Base-by-base conservation (phyloP, 2,797 vertebrate genomes). In the Chaunax sp. region DNA sequence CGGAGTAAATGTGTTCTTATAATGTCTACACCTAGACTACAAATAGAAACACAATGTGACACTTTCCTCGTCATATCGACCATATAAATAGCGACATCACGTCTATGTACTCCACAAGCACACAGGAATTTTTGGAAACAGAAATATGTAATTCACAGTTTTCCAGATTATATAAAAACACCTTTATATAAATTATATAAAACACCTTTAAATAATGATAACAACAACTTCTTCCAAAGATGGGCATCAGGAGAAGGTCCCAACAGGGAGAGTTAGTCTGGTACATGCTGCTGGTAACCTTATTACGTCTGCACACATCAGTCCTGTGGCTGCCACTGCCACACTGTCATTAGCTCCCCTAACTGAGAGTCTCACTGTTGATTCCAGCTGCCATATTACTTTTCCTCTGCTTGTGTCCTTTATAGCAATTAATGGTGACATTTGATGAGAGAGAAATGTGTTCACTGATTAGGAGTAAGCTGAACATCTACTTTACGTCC, bases 251-350 rank as follows among this genome's bases (percentile, higher is more conserved):
- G 60, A 72, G 65, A 57, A 69, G 50, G 75, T 89, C 90, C 88
- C 86, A 78, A 59, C 80, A 84, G 87, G 78, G 84, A 19, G 58
- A 28, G 82, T 69, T 61, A 68, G 83, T 89, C 69, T 81, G 71
- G 70, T 82, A 87, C 68, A 87, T 78, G 83, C 85, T 79, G 89
- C 74, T 62, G 65, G 19, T 90, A 92, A 92, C 89, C 90, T 89
- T 83, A 90, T 91, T 90, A 90, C 53, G 85, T 90, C 86, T 82
- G 73, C 64, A 70, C 87, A 71, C 88, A 86, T 91, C 87, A 88
- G 81, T 86, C 80, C 72, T 67, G 75, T 71, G 77, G 69, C 81
- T 86, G 89, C 91, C 88, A 80, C 71, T 80, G 80, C 44, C 72
- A 57, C 18, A 78, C 87, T 87, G 84, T 81, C 87, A 81, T 86